phyloP scores from a whole-genome alignment of 2,888 invertebrate species.

The Spilosoma lubricipeda region DNA sequence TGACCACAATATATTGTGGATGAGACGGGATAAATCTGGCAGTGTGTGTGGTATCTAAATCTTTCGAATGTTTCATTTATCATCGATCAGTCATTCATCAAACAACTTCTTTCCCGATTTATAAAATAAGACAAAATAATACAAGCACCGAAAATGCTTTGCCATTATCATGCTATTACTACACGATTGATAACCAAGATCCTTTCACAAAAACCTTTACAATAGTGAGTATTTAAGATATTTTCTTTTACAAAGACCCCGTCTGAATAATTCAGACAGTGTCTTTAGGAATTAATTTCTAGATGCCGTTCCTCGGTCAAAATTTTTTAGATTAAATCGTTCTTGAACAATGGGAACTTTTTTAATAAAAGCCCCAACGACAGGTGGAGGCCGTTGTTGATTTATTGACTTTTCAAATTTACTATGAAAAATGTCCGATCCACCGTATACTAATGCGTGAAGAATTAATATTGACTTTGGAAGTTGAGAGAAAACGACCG shows the following conservation, averaged over 20 bases:
- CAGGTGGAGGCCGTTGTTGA: constrained; percentile 70
- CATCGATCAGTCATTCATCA: too few species aligned
- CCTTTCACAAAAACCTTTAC: constrained; percentile 11
- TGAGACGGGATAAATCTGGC: not conserved
- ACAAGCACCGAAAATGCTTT: not conserved
- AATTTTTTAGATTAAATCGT: constrained; percentile 68
- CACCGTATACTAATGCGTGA: constrained; percentile 40
- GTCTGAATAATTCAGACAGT: constrained; percentile 43
- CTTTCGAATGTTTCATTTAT: too few species aligned
- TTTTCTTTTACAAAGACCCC: constrained; percentile 18
- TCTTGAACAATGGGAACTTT: constrained; percentile 70
- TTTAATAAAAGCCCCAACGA: constrained; percentile 75
- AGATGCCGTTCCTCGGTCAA: constrained; percentile 53
- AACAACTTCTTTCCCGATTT: not conserved
- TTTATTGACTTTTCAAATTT: constrained; percentile 74
- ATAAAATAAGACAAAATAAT: not conserved
- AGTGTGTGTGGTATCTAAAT: too few species aligned
- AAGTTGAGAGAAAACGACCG: constrained; percentile 17
- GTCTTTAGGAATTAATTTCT: constrained; percentile 55
- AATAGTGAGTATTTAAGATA: constrained; percentile 22
- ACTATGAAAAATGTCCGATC: constrained; percentile 57
- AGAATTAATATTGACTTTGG: constrained; percentile 43
- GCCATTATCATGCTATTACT: not conserved
- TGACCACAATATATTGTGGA: too few species aligned
- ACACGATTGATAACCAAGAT: not conserved